Percentiles rank a stretch among this genome's conserved stretches.
phyloP scores from a whole-genome alignment of 53 echinoderm and acorn worm species.

The Holothuria leucospilota region DNA sequence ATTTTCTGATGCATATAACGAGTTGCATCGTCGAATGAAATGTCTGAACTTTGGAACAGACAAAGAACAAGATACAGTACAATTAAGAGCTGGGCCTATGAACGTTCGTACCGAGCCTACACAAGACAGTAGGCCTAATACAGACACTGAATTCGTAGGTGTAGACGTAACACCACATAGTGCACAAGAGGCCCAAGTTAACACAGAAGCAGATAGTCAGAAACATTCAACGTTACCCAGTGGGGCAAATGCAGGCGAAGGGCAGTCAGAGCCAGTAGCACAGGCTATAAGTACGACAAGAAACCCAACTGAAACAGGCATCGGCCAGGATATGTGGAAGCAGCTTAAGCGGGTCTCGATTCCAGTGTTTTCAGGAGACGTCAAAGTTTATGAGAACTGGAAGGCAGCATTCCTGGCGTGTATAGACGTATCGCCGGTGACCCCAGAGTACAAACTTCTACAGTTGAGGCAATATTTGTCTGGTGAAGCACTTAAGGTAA shows the following conservation, averaged over 20 bases:
- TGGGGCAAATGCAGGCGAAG: neutral
- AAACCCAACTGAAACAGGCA: neutral
- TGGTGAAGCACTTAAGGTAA: slow-evolving; percentile 13
- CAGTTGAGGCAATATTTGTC: neutral
- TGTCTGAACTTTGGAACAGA: neutral
- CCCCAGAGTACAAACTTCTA: too few species aligned
- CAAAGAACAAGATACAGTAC: neutral
- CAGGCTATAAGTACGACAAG: too few species aligned
- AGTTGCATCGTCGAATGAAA: slow-evolving; percentile 11
- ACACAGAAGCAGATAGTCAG: too few species aligned
- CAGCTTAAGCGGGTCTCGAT: slow-evolving; percentile 22
- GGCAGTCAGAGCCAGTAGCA: too few species aligned
- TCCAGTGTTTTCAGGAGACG: slow-evolving; percentile 10
- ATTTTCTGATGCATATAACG: neutral
- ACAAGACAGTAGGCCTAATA: too few species aligned
- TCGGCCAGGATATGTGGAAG: neutral
- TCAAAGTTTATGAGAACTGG: slow-evolving; percentile 8
- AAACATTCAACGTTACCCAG: neutral
- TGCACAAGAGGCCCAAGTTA: too few species aligned
- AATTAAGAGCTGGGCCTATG: too few species aligned
- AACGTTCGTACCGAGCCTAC: too few species aligned
- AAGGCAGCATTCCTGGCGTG: slow-evolving; percentile 2
- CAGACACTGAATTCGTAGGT: too few species aligned
- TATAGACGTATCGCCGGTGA: too few species aligned
- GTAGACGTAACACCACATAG: too few species aligned